Base-by-base conservation (phyloP, 1,140 invertebrate genomes). In the Lycorma delicatula region DNA sequence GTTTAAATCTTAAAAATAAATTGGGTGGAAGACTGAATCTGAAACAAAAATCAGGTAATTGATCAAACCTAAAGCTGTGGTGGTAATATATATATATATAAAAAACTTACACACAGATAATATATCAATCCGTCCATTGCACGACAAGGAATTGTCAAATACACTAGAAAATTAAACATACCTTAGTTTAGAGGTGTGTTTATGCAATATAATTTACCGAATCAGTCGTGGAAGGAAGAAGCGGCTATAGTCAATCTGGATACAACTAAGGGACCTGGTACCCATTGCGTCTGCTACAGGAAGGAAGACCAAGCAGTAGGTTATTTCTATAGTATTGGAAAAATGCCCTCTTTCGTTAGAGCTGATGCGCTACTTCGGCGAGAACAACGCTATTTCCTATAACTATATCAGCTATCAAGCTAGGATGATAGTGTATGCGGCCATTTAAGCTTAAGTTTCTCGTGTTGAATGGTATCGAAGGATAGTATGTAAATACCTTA, bases 211-310 rank as follows among this genome's bases (percentile, higher is more conserved):
- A 41, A 7, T 20, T 52, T 63, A 9, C 28, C 12, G 6, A 23
- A 25, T 18, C 63, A 59, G 59, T 59, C 61, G 36, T 64, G 67
- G 4, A 44, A 44, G 1, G 6, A 48, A 46, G 67, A 71, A 65
- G 49, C 46, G 13, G 66, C 57, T 4, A 66, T 71, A 25, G 44
- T 70, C 16, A 71, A 71, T 61, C 29, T 69, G 2, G 64, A 71
- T 60, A 54, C 62, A 38, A 55, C 50, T 52, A 9, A 53, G 12
- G 60, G 62, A 11, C 31, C 44, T 26, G 66, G 67, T 2, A 71
- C 64, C 5, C 67, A 71, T 58, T 71, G 70, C 68, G 61, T 66
- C 23, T 61, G 61, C n/a, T 71, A 70, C 49, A 54, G 55, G 20
- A 71, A 70, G 60, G 16, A 50, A 13, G 46, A 22, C 5, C 12